These are phyloP conservation scores for Volucella bombylans DNA, from an alignment of 2,888 invertebrate genomes.

Conservation along the genomic window DNA sequence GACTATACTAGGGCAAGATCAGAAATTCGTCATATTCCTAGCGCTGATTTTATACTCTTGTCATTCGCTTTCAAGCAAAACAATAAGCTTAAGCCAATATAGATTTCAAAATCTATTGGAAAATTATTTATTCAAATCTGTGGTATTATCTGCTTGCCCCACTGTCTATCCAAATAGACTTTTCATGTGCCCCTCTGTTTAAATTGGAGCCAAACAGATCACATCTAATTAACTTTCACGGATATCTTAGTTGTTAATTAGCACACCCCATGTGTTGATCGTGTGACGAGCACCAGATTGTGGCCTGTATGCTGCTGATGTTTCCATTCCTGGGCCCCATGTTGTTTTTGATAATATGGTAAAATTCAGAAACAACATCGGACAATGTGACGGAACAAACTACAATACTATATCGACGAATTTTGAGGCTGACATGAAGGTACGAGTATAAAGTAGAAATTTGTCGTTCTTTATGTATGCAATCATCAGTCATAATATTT, in stretches of 20 bases:
- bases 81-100: not conserved
- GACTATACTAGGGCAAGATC: too few relatives aligned
- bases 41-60: too few relatives aligned
- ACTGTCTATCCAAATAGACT: slow-evolving; percentile 16
- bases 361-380: slow-evolving; percentile 4
- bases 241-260: slow-evolving; percentile 66
- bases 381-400: slow-evolving; percentile 41
- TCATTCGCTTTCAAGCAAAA: too few relatives aligned
- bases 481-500: slow-evolving; percentile 68
- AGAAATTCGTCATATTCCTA: too few relatives aligned
- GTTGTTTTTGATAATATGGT: not conserved
- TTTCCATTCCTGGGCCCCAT: not conserved
- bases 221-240: slow-evolving; percentile 65
- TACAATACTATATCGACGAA: too few relatives aligned
- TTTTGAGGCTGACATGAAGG: slow-evolving; percentile 52
- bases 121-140: not conserved
- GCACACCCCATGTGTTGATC: slow-evolving; percentile 56
- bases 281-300: slow-evolving; percentile 57
- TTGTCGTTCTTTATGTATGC: slow-evolving; percentile 14
- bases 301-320: slow-evolving; percentile 25
- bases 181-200: slow-evolving; percentile 7
- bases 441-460: not conserved
- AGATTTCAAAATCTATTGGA: not conserved
- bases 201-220: slow-evolving; percentile 51
- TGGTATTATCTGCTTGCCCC: slow-evolving; percentile 7